Conservation (phyloP, 30 jellyfish, hydroid and myxozoan genomes). For the Pseudorhiza aurosa region DNA sequence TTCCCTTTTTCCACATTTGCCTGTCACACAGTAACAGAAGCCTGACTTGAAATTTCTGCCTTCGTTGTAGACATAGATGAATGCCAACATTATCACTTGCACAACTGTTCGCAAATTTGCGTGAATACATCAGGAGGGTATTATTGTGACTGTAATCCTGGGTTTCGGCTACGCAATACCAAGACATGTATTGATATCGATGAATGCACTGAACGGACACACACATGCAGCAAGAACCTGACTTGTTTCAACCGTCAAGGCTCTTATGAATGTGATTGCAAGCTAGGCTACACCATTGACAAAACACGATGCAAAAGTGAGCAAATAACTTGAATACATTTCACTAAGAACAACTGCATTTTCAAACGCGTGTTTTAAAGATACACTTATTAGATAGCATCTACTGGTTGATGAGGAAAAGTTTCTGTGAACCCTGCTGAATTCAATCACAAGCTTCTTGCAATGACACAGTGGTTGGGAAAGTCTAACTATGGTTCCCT, state of each 20-base stretch:
- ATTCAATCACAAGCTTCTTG: no score
- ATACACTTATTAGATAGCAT: no score
- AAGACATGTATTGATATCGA: background rate
- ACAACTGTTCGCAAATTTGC: background rate
- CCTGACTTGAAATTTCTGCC: no score
- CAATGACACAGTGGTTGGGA: no score
- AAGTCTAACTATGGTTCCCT: no score
- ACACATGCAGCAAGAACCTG: background rate
- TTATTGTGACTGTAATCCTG: background rate
- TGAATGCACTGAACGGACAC: constrained; percentile 7
- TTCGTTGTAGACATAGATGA: background rate
- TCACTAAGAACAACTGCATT: background rate
- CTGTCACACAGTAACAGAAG: no score
- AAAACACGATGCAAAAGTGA: background rate
- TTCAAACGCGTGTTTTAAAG: background rate
- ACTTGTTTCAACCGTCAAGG: background rate
- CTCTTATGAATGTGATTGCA: background rate
- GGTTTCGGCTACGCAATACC: background rate
- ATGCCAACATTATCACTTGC: background rate
- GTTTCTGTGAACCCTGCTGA: no score
- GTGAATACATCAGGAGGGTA: background rate
- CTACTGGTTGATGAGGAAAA: no score
- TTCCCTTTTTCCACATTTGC: no score
- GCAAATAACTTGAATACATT: no score
- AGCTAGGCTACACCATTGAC: background rate